A percentile compares a stretch with the other conserved stretches of the same genome.
These are phyloP conservation scores for Myocastor coypus DNA, from an alignment of 2,113 vertebrate species.

Conservation along the genomic window DNA sequence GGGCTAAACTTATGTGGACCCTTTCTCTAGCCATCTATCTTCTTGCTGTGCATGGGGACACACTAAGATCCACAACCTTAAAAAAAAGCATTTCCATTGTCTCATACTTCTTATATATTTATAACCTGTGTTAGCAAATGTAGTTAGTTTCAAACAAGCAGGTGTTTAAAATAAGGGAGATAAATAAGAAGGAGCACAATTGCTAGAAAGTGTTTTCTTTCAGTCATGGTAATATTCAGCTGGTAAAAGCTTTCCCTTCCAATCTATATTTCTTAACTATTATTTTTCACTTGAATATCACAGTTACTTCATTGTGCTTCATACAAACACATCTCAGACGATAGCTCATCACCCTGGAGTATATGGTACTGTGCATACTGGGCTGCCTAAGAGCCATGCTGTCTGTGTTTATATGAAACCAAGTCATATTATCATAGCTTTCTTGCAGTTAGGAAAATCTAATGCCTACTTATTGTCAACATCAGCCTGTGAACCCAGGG, in stretches of 20 bases:
- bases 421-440: background rate
- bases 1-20: background rate
- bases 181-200: background rate
- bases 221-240: background rate
- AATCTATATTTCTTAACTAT: background rate
- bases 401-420: conserved; percentile 32
- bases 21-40: background rate
- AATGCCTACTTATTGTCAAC: background rate
- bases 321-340: background rate
- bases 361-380: background rate
- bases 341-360: background rate
- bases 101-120: background rate
- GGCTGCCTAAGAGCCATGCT: background rate
- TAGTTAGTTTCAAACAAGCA: background rate
- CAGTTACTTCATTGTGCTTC: background rate
- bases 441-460: conserved; percentile 19
- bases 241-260: background rate
- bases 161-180: background rate
- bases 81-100: background rate
- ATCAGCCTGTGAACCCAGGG: background rate
- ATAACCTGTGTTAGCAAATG: background rate
- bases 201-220: conserved; percentile 7
- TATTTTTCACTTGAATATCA: conserved; percentile 13
- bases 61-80: background rate
- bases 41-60: background rate